phyloP scores from a whole-genome alignment of 2,113 vertebrate species.

The Centrocercus urophasianus region DNA sequence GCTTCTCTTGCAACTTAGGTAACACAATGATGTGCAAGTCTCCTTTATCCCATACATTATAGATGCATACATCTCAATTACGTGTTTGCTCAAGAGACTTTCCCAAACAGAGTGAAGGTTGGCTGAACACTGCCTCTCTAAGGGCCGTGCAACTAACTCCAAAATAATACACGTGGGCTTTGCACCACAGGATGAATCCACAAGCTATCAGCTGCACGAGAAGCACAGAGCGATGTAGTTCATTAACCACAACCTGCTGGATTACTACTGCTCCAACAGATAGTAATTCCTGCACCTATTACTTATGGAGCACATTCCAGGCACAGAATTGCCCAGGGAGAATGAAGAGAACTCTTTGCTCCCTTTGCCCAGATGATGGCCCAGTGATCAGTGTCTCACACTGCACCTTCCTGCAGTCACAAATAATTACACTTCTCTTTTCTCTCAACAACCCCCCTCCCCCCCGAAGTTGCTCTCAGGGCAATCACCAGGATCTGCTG shows the following conservation, averaged over 20 bases:
- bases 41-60: background rate
- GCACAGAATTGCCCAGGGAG: background rate
- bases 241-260: background rate
- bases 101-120: background rate
- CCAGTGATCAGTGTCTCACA: background rate
- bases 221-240: rapidly evolving
- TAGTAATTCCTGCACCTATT: background rate
- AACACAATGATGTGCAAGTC: background rate
- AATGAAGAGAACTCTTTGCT: background rate
- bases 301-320: background rate
- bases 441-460: background rate
- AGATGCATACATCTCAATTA: background rate
- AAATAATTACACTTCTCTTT: background rate
- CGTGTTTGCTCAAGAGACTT: background rate
- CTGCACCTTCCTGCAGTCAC: background rate
- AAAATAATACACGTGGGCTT: background rate
- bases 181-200: background rate
- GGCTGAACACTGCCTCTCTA: background rate
- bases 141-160: rapidly evolving
- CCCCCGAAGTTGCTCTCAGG: background rate
- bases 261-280: background rate
- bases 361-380: background rate
- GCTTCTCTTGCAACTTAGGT: background rate
- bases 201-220: background rate
- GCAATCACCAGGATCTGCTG: background rate